Conservation (phyloP, 2,888 invertebrate species). For the Coecobrya sp. region DNA sequence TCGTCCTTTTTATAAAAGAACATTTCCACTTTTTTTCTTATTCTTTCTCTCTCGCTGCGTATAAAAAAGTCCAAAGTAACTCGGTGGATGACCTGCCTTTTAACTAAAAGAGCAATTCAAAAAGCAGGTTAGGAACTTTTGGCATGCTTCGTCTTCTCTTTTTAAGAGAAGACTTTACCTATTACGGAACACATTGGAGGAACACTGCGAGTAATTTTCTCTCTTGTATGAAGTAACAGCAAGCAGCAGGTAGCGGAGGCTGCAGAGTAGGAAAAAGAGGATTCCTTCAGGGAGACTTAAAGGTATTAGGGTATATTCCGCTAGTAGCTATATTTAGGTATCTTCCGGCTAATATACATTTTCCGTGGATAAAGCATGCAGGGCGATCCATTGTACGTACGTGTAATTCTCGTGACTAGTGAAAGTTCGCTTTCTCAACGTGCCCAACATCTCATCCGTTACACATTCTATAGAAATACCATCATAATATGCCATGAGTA, state of each 20-base stretch:
- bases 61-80: constrained; percentile 66
- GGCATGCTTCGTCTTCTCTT: constrained; percentile 65
- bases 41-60: constrained; percentile 28
- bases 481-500: neutral
- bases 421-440: constrained; percentile 20
- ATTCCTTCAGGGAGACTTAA: constrained; percentile 80
- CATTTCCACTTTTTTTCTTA: constrained; percentile 8
- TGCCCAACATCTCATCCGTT: neutral
- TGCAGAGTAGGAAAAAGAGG: constrained; percentile 46
- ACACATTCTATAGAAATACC: constrained; percentile 4
- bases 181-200: neutral
- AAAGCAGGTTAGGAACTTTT: constrained; percentile 78
- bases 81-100: constrained; percentile 79
- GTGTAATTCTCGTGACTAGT: constrained; percentile 57
- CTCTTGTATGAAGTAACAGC: constrained; percentile 17
- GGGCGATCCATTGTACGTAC: neutral
- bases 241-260: constrained; percentile 78
- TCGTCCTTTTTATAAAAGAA: constrained; percentile 39
- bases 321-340: constrained; percentile 4
- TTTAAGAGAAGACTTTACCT: constrained; percentile 27
- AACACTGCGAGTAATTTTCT: constrained; percentile 17
- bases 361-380: constrained; percentile 38
- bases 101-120: constrained; percentile 77
- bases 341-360: constrained; percentile 49
- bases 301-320: constrained; percentile 67